Percentiles rank a stretch among this genome's conserved stretches.
phyloP scores from a whole-genome alignment of 2,888 invertebrate genomes.

The Meteorus colon region DNA sequence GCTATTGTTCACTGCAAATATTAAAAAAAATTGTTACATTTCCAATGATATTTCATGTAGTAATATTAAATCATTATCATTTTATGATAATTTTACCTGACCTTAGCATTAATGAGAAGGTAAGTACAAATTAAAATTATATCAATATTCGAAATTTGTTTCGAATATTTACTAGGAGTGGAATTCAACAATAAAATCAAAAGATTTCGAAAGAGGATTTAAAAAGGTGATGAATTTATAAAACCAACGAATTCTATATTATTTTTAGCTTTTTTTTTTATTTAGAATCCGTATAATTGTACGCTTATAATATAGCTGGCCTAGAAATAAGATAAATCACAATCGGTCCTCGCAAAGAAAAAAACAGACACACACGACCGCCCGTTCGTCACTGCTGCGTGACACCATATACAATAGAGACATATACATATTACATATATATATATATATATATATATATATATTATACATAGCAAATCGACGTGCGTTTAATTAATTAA shows the following conservation, averaged over 20 bases:
- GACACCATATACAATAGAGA: slow-evolving; percentile 49
- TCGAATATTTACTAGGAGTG: slow-evolving; percentile 22
- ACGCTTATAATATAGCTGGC: slow-evolving; percentile 69
- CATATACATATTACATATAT: slow-evolving; percentile 48
- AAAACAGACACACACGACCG: not conserved
- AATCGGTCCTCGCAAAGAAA: slow-evolving; percentile 58
- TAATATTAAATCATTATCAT: slow-evolving; percentile 30
- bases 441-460: slow-evolving; percentile 42
- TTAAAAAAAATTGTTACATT: slow-evolving; percentile 65
- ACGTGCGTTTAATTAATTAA: slow-evolving; percentile 45
- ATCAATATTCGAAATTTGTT: slow-evolving; percentile 13
- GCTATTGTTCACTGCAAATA: slow-evolving; percentile 60
- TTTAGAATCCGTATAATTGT: slow-evolving; percentile 71
- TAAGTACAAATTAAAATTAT: slow-evolving; percentile 25
- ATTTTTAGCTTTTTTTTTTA: slow-evolving; percentile 64
- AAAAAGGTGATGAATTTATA: slow-evolving; percentile 49
- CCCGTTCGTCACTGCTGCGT: slow-evolving; percentile 42
- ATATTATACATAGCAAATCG: slow-evolving; percentile 46
- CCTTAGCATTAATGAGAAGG: slow-evolving; percentile 7
- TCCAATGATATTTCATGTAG: slow-evolving; percentile 54
- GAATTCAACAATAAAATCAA: slow-evolving; percentile 32
- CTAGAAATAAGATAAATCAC: slow-evolving; percentile 67
- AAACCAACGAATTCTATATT: slow-evolving; percentile 70
- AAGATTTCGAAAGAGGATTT: slow-evolving; percentile 33
- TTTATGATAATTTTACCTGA: slow-evolving; percentile 20